Conservation (phyloP, 1,140 invertebrate species). For the Meloidogyne chitwoodi region DNA sequence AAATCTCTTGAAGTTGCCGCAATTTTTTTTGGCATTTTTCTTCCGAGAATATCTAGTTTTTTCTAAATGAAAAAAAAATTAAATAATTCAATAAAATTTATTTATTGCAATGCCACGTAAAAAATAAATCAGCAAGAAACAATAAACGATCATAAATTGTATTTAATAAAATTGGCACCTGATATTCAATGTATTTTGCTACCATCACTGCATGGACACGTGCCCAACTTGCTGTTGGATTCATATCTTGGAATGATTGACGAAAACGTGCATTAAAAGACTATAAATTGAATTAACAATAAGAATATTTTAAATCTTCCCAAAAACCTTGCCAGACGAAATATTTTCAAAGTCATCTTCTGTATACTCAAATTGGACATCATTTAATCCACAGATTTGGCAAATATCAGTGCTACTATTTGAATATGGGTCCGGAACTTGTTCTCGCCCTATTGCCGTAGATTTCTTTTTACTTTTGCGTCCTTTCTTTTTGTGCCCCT, state of each 20-base stretch:
- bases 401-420: constrained; percentile 31
- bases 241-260: constrained; percentile 30
- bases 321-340: constrained; percentile 35
- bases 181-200: constrained; percentile 39
- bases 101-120: no score
- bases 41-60: constrained; percentile 15
- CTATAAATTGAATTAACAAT: constrained; percentile 15
- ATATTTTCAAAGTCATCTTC: constrained; percentile 38
- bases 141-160: no score
- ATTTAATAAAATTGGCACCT: no score
- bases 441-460: neutral
- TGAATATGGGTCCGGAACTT: constrained; percentile 24
- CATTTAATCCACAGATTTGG: constrained; percentile 17
- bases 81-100: no score
- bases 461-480: constrained; percentile 7
- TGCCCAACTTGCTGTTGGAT: constrained; percentile 29
- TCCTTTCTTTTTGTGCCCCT: constrained; percentile 21
- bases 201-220: constrained; percentile 34
- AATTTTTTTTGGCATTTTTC: constrained; percentile 16
- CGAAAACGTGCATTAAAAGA: constrained; percentile 34
- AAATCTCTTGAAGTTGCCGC: neutral
- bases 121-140: no score
- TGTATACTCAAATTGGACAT: constrained; percentile 40
- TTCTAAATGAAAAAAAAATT: neutral
- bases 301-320: neutral